A percentile compares a stretch with the other conserved stretches of the same genome.
phyloP scores from a whole-genome alignment of 2,113 vertebrate species.

The Stictonetta naevosa region DNA sequence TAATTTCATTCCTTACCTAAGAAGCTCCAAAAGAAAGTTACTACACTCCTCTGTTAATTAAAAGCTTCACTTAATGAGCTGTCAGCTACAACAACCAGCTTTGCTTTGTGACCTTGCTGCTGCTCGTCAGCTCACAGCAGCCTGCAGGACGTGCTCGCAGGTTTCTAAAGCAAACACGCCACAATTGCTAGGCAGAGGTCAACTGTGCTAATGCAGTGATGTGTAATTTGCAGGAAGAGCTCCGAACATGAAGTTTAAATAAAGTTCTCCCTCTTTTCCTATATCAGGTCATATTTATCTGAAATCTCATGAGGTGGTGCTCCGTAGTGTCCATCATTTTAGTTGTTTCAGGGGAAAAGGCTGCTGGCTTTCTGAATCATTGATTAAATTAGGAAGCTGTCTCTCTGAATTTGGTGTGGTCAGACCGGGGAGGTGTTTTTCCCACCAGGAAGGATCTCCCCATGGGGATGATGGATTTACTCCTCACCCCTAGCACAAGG shows the following conservation, averaged over 20 bases:
- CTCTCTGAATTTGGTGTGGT: background rate
- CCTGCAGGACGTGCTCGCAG: background rate
- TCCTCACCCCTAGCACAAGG: background rate
- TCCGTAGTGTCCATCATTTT: background rate
- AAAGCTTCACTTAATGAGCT: slow-evolving; percentile 4
- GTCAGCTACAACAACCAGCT: background rate
- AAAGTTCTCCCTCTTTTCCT: background rate
- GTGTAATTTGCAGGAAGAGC: background rate
- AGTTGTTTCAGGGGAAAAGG: background rate
- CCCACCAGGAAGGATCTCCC: accelerated
- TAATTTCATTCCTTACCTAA: background rate
- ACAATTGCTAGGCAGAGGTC: background rate
- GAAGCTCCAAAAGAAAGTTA: background rate
- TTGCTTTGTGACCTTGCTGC: slow-evolving; percentile 2
- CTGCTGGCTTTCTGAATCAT: background rate
- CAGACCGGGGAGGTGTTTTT: background rate
- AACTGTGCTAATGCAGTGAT: background rate
- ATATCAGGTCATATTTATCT: background rate
- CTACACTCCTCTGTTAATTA: background rate
- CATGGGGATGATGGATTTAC: background rate
- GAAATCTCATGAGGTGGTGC: background rate
- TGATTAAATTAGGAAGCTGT: background rate
- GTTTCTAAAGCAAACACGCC: background rate
- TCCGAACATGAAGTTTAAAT: background rate
- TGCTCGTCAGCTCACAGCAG: background rate